These are phyloP conservation scores for Bradypus variegatus DNA, from an alignment of 2,797 vertebrate species.

Conservation along the genomic window DNA sequence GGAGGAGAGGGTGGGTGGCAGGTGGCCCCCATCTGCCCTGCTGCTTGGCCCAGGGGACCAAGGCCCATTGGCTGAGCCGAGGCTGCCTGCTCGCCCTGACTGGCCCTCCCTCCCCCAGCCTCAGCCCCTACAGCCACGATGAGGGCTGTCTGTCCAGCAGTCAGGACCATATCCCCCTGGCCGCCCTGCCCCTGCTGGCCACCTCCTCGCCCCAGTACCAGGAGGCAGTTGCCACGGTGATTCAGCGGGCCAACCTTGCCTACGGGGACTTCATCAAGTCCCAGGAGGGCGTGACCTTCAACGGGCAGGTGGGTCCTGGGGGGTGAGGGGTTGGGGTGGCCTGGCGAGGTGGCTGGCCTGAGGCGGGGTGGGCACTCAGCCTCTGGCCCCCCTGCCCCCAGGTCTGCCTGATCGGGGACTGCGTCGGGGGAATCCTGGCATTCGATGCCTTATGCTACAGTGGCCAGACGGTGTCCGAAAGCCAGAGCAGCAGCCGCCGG, in stretches of 20 bases:
- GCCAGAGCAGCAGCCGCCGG: slow-evolving; percentile 93
- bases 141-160: slow-evolving; percentile 96
- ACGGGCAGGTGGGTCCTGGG: slow-evolving; percentile 83
- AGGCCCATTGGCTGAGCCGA: not conserved
- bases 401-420: slow-evolving; percentile 97
- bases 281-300: slow-evolving; percentile 85
- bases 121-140: slow-evolving; percentile 95
- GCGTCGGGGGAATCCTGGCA: slow-evolving; percentile 94
- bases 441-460: slow-evolving; percentile 96
- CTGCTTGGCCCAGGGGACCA: not conserved
- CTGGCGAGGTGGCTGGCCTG: not conserved
- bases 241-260: slow-evolving; percentile 92
- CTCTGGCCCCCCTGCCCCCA: slow-evolving; percentile 60
- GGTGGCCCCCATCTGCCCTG: not conserved
- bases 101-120: slow-evolving; percentile 72
- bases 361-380: not conserved
- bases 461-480: slow-evolving; percentile 87
- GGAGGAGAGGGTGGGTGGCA: not conserved
- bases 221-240: slow-evolving; percentile 90
- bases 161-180: slow-evolving; percentile 97
- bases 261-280: slow-evolving; percentile 93
- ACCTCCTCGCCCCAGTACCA: slow-evolving; percentile 96
- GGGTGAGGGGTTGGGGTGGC: not conserved
- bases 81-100: not conserved
- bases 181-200: slow-evolving; percentile 91